Base-by-base conservation (phyloP, 1,140 invertebrate genomes). In the Lucilia cuprina region DNA sequence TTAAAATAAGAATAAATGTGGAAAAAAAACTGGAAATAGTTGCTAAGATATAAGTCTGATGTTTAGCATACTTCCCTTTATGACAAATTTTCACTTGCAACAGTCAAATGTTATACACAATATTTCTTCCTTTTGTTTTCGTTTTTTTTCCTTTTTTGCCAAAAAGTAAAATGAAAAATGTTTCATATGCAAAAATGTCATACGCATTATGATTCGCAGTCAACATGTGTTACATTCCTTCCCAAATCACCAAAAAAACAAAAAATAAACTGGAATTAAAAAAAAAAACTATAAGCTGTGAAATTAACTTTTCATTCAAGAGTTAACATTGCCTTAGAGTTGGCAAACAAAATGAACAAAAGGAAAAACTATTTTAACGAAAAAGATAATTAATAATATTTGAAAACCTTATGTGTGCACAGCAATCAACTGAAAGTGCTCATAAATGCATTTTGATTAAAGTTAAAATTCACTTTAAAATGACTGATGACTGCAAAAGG, bases 111-210 rank as follows among this genome's bases (percentile, higher is more conserved):
- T 41, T 41, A 41, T 5, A 41, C 41, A 41, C 0, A 41, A 7
- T 8, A 41, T 41, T 2, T 41, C 41, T 41, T 10, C 10, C 41
- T 41, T 41, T 41, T 41, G 0, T 41, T 5, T 41, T 41, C 10
- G 8, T 41, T 41, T 41, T 5, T 41, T 41, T 41, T 41, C 25
- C 25, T 30, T 41, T 41, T 41, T 7, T n/a, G 25, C 7, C 12
- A 21, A 21, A 21, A 21, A 25, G 25, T 10, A 77, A 77, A 13
- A 77, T 77, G 74, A 77, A 77, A 77, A 77, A 77, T 77, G 74
- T 77, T 77, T 19, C 74, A 19, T 41, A 77, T 77, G 74, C 74
- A 77, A 77, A 77, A 77, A 77, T 77, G 74, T 77, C 74, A 77
- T 35, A 77, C 74, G 74, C 74, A 77, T 77, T 77, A 77, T 77